phyloP scores from a whole-genome alignment of 2,797 vertebrate species.

The Aselliscus stoliczkanus region DNA sequence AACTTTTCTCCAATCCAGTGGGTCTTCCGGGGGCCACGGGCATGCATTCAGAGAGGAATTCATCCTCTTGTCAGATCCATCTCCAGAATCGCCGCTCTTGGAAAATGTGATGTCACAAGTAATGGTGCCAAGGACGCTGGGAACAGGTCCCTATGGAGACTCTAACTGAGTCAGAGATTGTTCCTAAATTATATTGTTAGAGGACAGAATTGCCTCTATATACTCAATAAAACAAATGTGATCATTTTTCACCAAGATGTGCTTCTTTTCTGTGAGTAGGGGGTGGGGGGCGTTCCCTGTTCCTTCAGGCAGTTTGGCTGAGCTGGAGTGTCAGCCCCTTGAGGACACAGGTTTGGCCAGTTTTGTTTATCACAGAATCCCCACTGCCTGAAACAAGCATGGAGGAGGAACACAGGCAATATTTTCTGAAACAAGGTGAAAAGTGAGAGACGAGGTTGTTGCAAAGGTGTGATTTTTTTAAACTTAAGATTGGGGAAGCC shows the following conservation, averaged over 20 bases:
- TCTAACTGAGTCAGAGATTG: background rate
- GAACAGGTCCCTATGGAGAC: background rate
- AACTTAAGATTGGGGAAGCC: background rate
- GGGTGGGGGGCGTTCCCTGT: background rate
- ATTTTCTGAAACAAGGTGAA: background rate
- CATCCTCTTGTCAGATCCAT: background rate
- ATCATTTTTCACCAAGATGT: background rate
- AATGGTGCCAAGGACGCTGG: background rate
- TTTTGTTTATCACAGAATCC: background rate
- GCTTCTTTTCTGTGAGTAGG: background rate
- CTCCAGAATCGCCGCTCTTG: background rate
- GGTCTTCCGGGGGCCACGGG: rapidly evolving
- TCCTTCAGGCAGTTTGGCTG: background rate
- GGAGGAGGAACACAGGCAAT: rapidly evolving
- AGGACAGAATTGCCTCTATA: background rate
- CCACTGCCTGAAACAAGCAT: background rate
- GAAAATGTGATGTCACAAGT: background rate
- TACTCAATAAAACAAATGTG: slow-evolving; percentile 47
- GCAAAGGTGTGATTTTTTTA: background rate
- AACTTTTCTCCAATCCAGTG: background rate
- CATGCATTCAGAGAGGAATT: background rate
- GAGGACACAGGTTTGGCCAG: rapidly evolving
- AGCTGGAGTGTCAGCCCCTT: background rate
- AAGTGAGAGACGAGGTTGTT: background rate
- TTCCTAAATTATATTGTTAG: background rate